Evolutionary conservation across 2,888 invertebrate species (phyloP).

Genomic region (Balanococcus diminutus): DNA sequence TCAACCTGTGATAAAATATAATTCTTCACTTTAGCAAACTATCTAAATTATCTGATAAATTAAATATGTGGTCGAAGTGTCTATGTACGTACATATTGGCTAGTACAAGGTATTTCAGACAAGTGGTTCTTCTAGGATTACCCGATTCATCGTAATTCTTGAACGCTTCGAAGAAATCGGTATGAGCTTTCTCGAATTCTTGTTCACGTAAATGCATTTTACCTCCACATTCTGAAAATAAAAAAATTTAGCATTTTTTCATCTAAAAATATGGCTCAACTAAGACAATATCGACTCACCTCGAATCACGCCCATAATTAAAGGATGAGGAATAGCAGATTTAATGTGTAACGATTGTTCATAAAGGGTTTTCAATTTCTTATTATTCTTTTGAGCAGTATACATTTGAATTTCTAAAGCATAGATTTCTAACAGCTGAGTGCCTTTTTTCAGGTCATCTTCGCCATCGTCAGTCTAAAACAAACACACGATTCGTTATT

Average conservation of each 20-base stretch:
- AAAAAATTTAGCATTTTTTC: neutral
- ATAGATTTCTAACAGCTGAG: conserved; percentile 96
- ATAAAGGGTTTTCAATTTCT: conserved; percentile 93
- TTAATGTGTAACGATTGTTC: conserved; percentile 98
- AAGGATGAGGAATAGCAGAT: conserved; percentile 99
- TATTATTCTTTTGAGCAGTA: conserved; percentile 99
- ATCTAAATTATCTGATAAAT: no score
- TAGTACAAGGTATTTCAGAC: conserved; percentile 95
- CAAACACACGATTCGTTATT: conserved; percentile 52
- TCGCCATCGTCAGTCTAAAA: conserved; percentile 92
- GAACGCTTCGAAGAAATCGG: conserved; percentile 99
- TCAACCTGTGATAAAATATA: conserved; percentile 71
- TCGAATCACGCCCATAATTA: conserved; percentile 99
- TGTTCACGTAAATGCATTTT: conserved; percentile 99
- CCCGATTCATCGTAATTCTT: conserved; percentile 99
- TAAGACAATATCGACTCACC: conserved; percentile 65
- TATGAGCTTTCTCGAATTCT: conserved; percentile 98
- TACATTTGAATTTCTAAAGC: conserved; percentile 99
- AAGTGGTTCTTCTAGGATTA: conserved; percentile 93
- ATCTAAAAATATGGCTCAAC: neutral
- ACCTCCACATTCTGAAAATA: conserved; percentile 84
- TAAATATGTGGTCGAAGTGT: no score
- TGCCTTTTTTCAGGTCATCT: conserved; percentile 96
- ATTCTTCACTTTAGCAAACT: neutral
- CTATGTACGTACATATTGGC: conserved; percentile 88